Evolutionary conservation across 2,888 invertebrate genomes (phyloP).

Genomic region (Anthoptus insignis): DNA sequence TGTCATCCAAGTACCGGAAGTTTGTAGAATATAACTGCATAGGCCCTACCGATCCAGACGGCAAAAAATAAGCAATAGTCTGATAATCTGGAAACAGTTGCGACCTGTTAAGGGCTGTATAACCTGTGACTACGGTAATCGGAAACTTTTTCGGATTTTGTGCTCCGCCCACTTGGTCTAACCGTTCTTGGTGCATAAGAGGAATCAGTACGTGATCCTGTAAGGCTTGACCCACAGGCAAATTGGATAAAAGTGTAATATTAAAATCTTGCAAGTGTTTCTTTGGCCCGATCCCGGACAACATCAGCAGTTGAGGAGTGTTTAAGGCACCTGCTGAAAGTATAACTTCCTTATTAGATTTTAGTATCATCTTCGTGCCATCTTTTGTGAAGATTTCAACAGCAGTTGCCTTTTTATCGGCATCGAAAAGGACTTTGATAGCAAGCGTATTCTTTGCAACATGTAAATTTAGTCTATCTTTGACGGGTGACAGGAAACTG

Average conservation of each 20-base stretch:
- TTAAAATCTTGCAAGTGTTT: conserved; percentile 60
- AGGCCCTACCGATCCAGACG: conserved; percentile 43
- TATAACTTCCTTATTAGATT: conserved; percentile 74
- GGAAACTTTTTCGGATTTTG: conserved; percentile 57
- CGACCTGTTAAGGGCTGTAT: conserved; percentile 86
- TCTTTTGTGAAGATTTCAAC: conserved; percentile 64
- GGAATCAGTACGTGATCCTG: conserved; percentile 73
- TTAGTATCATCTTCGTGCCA: conserved; percentile 52
- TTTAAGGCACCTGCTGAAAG: conserved; percentile 77
- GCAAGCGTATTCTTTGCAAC: conserved; percentile 77
- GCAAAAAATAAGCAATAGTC: conserved; percentile 47
- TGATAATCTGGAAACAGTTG: conserved; percentile 74
- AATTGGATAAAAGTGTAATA: conserved; percentile 66
- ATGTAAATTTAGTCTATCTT: conserved; percentile 60
- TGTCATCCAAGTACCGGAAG: conserved; percentile 48
- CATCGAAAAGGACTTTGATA: conserved; percentile 78
- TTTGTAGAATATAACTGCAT: conserved; percentile 48
- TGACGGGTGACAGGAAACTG: conserved; percentile 70
- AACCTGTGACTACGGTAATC: conserved; percentile 51
- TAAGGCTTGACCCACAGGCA: conserved; percentile 75
- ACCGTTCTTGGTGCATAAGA: conserved; percentile 51
- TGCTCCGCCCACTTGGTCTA: conserved; percentile 58
- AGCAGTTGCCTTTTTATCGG: conserved; percentile 70
- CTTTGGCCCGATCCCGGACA: conserved; percentile 79
- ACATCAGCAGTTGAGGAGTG: conserved; percentile 76